These are phyloP conservation scores for Rhabdophis nuchalis DNA, from an alignment of 2,797 vertebrate genomes.

Conservation along the genomic window DNA sequence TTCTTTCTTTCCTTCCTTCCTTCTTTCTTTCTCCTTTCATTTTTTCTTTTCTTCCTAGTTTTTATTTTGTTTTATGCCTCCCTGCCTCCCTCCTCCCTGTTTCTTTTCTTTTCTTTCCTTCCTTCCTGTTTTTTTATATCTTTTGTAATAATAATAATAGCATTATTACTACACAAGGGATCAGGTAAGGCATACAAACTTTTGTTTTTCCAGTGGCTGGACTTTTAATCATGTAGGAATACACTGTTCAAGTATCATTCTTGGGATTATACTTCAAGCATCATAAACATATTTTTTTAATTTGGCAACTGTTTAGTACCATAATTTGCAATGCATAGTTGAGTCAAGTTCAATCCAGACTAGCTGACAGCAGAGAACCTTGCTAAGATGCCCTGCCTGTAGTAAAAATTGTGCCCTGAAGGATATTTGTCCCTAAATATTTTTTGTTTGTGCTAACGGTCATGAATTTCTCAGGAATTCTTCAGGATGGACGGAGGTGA, in stretches of 20 bases:
- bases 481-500: not conserved
- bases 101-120: too few relatives aligned
- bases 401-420: not conserved
- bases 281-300: not conserved
- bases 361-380: not conserved
- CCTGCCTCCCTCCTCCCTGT: too few relatives aligned
- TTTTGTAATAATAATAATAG: too few relatives aligned
- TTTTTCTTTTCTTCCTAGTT: too few relatives aligned
- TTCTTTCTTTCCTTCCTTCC: too few relatives aligned
- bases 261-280: not conserved
- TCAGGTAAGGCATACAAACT: not conserved
- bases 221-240: not conserved
- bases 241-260: not conserved
- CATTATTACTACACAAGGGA: too few relatives aligned
- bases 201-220: not conserved
- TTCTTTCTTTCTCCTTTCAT: too few relatives aligned
- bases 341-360: not conserved
- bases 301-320: not conserved
- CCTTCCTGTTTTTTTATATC: too few relatives aligned
- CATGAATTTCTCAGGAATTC: not conserved
- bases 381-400: not conserved
- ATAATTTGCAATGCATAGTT: not conserved
- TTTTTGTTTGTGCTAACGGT: not conserved
- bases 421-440: not conserved
- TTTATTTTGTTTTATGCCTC: too few relatives aligned